Evolutionary conservation across 2,888 invertebrate genomes (phyloP).

Genomic region (Notodonta ziczac): DNA sequence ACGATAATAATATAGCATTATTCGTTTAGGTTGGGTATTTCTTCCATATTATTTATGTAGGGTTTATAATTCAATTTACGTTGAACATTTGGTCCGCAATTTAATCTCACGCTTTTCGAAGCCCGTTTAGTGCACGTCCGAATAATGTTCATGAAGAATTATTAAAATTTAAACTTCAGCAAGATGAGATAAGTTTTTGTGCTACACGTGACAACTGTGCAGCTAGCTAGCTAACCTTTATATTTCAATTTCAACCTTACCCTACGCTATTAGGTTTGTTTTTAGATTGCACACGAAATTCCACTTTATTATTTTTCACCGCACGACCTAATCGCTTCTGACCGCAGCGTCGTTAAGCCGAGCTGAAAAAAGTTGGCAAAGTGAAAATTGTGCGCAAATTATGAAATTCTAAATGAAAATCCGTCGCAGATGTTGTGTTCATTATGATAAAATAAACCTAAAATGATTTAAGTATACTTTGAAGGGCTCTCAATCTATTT

Average conservation of each 20-base stretch:
- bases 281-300: background rate
- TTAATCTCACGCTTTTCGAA: background rate
- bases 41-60: too few relatives aligned
- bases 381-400: background rate
- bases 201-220: background rate
- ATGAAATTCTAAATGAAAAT: background rate
- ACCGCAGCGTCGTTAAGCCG: slow-evolving; percentile 1
- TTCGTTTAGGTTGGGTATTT: too few relatives aligned
- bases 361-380: background rate
- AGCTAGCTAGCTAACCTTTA: background rate
- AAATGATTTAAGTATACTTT: too few relatives aligned
- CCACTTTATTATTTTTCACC: slow-evolving; percentile 5
- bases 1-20: too few relatives aligned
- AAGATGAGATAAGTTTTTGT: background rate
- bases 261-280: background rate
- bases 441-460: too few relatives aligned
- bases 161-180: background rate
- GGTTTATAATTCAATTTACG: too few relatives aligned
- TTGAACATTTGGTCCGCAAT: too few relatives aligned
- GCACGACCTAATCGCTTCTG: slow-evolving; percentile 5
- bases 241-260: background rate
- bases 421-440: background rate
- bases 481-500: too few relatives aligned
- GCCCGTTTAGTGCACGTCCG: background rate
- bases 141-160: background rate